Conservation (phyloP, 1,140 invertebrate species). For the Leptinotarsa texana region DNA sequence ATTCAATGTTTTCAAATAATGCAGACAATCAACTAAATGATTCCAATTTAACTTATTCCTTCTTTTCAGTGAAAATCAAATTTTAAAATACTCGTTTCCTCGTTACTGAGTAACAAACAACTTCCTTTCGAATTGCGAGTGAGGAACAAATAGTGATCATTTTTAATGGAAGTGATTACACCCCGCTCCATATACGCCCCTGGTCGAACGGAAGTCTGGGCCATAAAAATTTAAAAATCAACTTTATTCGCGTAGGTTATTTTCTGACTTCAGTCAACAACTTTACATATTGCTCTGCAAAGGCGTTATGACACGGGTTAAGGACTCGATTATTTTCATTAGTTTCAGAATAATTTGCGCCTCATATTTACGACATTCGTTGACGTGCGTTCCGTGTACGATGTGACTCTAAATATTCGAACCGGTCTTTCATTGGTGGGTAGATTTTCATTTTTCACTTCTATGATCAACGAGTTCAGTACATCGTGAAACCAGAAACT, state of each 20-base stretch:
- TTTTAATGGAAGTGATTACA: conserved; percentile 1
- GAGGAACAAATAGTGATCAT: background rate
- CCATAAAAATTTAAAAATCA: conserved; percentile 38
- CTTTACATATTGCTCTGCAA: conserved; percentile 26
- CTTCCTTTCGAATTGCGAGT: background rate
- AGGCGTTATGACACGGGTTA: conserved; percentile 12
- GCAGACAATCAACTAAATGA: too few species aligned
- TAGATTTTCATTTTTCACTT: too few species aligned
- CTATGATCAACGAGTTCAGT: too few species aligned
- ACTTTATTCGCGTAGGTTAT: conserved; percentile 31
- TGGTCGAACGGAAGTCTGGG: conserved; percentile 35
- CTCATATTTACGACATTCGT: background rate
- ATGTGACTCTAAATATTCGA: too few species aligned
- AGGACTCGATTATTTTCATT: conserved; percentile 14
- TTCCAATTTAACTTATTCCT: too few species aligned
- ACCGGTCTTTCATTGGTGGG: too few species aligned
- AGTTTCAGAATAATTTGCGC: background rate
- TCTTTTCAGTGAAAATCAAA: too few species aligned
- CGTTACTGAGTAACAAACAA: too few species aligned
- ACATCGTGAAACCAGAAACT: too few species aligned
- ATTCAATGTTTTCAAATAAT: too few species aligned
- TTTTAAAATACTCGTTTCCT: too few species aligned
- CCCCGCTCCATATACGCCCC: conserved; percentile 1
- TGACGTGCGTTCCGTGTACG: background rate
- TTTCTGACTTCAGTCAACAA: conserved; percentile 33